Evolutionary conservation across 2,113 vertebrate genomes (phyloP), one percentile per base, ranked within the genome.

Genomic region (Neolamprologus fasciatus): DNA sequence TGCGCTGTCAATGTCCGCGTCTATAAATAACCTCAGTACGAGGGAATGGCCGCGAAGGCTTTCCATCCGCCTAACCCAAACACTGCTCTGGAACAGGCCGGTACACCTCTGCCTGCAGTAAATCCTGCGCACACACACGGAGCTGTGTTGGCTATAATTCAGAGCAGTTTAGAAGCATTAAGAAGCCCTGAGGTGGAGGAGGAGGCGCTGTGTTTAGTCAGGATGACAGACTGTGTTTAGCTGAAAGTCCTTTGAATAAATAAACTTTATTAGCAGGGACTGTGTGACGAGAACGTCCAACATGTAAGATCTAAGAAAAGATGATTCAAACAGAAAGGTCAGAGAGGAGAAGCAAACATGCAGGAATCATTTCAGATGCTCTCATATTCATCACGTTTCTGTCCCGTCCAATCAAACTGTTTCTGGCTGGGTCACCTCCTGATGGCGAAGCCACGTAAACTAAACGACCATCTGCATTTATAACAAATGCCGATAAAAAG

Each of bases 31-130:
- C 83, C 35, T 9, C 23, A 53, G 78, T 33, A 9, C 28, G 76
- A 88, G 76, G 7, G 28, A 53, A 66, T 3, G 66, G 71, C 81
- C 9, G 16, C 40, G 35, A 91, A 86, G 76, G 54, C 53, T 86
- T 92, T 91, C 88, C 83, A 88, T 92, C 83, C 31, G 78, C 55
- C 83, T 76, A 83, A 93, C 66, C 84, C 86, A 93, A 93, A 94
- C 91, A 90, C 71, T 14, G 57, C 61, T 83, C 63, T 37, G 47
- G 89, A 84, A 86, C 54, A 81, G 50, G 19, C 88, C 16, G 23
- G 84, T 53, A 68, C 81, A 63, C 9, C 89, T 84, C 87, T 23
- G 81, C 83, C 61, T 23, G 37, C 68, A 8, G 33, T 57, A 76
- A 78, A 78, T 82, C 87, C 84, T 31, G 57, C 10, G 0, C 58